phyloP scores from a whole-genome alignment of 2,888 invertebrate species.

The Cremastobaeus sp. region DNA sequence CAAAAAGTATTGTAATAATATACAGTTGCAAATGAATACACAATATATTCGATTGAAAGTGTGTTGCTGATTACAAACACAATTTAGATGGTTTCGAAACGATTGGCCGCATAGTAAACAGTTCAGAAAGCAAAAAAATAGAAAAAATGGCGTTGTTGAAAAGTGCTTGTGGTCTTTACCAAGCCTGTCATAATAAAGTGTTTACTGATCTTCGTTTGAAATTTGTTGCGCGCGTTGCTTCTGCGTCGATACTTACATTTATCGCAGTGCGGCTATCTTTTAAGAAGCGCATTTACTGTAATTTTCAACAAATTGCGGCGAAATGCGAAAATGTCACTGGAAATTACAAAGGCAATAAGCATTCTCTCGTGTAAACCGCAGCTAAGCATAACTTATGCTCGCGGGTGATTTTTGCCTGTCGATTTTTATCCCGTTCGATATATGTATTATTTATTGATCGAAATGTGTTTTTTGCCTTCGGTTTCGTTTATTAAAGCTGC shows the following conservation, averaged over 20 bases:
- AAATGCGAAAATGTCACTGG: conserved; percentile 46
- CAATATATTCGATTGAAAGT: no score
- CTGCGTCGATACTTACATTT: conserved; percentile 31
- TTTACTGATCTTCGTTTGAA: conserved; percentile 46
- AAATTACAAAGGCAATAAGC: conserved; percentile 38
- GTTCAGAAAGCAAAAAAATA: conserved; percentile 12
- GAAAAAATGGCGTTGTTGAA: conserved; percentile 40
- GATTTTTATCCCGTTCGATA: no score
- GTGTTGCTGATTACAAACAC: no score
- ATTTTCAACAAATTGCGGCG: conserved; percentile 33
- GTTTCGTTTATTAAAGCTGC: conserved; percentile 24
- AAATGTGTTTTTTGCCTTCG: conserved; percentile 9
- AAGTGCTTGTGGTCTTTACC: conserved; percentile 23
- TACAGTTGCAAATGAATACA: no score
- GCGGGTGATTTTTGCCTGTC: no score
- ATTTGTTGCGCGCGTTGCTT: conserved; percentile 16
- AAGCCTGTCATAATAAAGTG: conserved; percentile 57
- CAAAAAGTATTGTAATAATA: no score
- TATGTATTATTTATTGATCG: no score
- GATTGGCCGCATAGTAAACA: no score
- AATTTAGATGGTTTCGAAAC: no score
- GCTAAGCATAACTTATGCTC: conserved; percentile 19
- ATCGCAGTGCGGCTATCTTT: conserved; percentile 22
- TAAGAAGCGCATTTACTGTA: conserved; percentile 28
- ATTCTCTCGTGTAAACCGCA: conserved; percentile 3